Conservation (phyloP, 1,140 invertebrate genomes). For the Lepidurus packardi region DNA sequence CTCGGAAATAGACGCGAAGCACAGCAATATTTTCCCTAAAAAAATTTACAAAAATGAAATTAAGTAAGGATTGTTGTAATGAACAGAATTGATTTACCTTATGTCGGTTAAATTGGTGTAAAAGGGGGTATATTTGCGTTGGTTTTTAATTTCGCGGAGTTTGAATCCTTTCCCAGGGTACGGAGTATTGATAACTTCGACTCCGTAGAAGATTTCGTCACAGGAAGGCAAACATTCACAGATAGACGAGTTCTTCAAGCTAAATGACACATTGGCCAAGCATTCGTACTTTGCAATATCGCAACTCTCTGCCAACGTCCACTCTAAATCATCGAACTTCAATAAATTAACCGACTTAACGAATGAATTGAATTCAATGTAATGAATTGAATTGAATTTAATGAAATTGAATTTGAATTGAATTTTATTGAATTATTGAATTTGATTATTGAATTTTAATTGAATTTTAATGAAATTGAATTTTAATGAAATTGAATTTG, state of each 20-base stretch:
- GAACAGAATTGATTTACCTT: not conserved
- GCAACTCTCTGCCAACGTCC: not conserved
- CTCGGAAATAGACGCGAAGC: constrained; percentile 20
- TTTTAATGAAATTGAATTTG: too few species aligned
- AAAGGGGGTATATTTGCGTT: not conserved
- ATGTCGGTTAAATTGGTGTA: not conserved
- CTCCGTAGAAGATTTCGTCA: not conserved
- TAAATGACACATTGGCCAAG: not conserved
- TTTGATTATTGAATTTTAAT: too few species aligned
- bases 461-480: too few species aligned
- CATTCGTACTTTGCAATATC: not conserved
- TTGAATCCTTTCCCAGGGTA: not conserved
- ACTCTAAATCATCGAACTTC: not conserved
- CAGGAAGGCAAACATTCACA: not conserved
- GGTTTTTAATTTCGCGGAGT: not conserved
- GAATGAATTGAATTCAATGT: too few species aligned
- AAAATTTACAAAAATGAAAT: not conserved
- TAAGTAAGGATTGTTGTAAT: not conserved
- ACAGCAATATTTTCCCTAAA: constrained; percentile 23
- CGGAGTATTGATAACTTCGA: not conserved
- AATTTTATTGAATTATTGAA: too few species aligned
- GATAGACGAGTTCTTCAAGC: not conserved
- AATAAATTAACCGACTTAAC: not conserved
- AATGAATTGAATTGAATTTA: too few species aligned
- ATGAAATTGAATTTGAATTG: too few species aligned